These are phyloP conservation scores for Ispidina lecontei DNA, from an alignment of 2,797 vertebrate species.

Conservation along the genomic window DNA sequence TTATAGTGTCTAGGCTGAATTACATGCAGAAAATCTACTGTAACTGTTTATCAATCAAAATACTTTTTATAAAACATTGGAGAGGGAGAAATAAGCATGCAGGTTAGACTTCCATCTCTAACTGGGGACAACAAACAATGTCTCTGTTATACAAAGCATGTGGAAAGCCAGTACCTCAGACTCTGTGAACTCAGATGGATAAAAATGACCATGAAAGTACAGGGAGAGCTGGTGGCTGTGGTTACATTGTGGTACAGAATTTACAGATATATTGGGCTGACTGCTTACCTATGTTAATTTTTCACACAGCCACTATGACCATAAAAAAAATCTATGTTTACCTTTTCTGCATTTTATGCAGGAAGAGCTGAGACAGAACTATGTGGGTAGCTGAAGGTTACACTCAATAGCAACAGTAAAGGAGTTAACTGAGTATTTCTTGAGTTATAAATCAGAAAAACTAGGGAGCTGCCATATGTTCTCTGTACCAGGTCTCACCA, in stretches of 20 bases:
- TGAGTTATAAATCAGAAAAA: neutral
- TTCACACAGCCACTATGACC: neutral
- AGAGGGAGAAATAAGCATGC: neutral
- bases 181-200: neutral
- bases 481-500: neutral
- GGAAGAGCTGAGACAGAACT: neutral
- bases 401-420: neutral
- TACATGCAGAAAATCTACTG: neutral
- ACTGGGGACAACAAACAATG: neutral
- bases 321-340: neutral
- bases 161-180: neutral
- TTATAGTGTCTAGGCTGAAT: neutral
- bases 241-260: neutral
- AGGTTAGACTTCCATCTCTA: neutral
- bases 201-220: fast-evolving
- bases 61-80: neutral
- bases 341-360: neutral
- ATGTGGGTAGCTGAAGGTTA: neutral
- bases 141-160: neutral
- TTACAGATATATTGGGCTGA: neutral
- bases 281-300: neutral
- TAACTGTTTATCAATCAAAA: neutral
- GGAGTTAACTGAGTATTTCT: neutral
- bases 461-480: neutral
- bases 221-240: neutral